Percentiles rank a stretch among this genome's conserved stretches.
Conservation (phyloP, 2,113 vertebrate species). For the Corythornis vintsioides region DNA sequence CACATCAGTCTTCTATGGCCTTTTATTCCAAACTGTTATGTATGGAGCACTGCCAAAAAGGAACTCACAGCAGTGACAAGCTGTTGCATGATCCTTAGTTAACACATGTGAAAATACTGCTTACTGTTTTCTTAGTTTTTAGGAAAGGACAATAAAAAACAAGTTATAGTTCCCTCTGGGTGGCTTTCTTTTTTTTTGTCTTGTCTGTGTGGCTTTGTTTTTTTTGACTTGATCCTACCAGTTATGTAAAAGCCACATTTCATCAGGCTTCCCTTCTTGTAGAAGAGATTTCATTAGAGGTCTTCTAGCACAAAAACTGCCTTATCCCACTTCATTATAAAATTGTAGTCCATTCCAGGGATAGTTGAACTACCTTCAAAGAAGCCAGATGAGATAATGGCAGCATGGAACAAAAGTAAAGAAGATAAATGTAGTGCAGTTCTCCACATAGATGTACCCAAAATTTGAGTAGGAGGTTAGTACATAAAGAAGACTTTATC, state of each 20-base stretch:
- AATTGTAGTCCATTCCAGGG: background rate
- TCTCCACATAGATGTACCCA: background rate
- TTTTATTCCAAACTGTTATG: constrained; percentile 37
- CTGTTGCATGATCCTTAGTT: constrained; percentile 9
- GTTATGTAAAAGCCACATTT: background rate
- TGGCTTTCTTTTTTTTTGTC: background rate
- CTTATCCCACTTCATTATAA: background rate
- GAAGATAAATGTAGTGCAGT: background rate
- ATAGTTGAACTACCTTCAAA: background rate
- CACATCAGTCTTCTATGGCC: constrained; percentile 19
- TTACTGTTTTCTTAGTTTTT: background rate
- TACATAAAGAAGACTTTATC: no score
- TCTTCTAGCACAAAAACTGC: background rate
- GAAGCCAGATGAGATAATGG: background rate
- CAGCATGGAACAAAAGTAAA: background rate
- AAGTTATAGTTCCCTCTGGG: background rate
- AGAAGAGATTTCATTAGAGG: background rate
- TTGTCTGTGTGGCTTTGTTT: background rate
- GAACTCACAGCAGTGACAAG: background rate
- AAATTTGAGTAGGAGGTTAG: background rate
- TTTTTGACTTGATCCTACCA: background rate
- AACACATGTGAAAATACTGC: background rate
- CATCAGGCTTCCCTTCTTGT: background rate
- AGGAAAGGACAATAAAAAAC: background rate
- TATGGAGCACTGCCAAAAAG: constrained; percentile 19